These are phyloP conservation scores for Euclidia mi DNA, from an alignment of 2,888 invertebrate genomes.

Conservation along the genomic window DNA sequence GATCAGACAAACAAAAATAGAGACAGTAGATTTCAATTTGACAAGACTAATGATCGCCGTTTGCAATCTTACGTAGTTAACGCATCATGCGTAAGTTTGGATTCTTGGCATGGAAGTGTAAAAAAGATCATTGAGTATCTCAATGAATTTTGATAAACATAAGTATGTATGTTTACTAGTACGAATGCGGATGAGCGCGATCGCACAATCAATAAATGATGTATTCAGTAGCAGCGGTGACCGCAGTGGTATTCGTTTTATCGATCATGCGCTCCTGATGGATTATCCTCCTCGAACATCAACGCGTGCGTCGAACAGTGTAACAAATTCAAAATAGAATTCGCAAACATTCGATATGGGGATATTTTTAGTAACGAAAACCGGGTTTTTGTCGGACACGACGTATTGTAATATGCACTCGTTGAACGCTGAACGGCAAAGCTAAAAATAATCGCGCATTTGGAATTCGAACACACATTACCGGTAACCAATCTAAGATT, in stretches of 20 bases:
- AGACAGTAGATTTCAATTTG: conserved; percentile 52
- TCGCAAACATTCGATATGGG: conserved; percentile 89
- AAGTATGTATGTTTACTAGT: conserved; percentile 56
- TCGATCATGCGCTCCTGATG: conserved; percentile 45
- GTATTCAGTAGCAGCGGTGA: conserved; percentile 23
- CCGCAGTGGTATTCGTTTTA: conserved; percentile 29
- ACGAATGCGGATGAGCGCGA: conserved; percentile 19
- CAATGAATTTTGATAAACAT: conserved; percentile 49
- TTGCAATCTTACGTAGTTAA: conserved; percentile 52
- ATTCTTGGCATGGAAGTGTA: conserved; percentile 59
- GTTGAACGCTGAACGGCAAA: conserved; percentile 72
- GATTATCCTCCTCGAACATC: conserved; percentile 50
- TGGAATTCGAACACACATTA: conserved; percentile 67
- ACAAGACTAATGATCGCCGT: conserved; percentile 51
- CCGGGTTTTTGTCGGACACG: conserved; percentile 85
- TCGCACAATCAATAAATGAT: conserved; percentile 40
- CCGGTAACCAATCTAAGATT: conserved; percentile 56
- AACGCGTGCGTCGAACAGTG: conserved; percentile 65
- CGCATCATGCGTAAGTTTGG: conserved; percentile 44
- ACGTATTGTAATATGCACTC: conserved; percentile 85
- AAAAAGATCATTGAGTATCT: conserved; percentile 51
- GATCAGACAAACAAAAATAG: conserved; percentile 58
- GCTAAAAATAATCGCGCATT: conserved; percentile 77
- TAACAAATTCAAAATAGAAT: conserved; percentile 86
- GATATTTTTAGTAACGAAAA: conserved; percentile 87